Base-by-base conservation (phyloP, 2,113 vertebrate species). In the Cathartes aura region DNA sequence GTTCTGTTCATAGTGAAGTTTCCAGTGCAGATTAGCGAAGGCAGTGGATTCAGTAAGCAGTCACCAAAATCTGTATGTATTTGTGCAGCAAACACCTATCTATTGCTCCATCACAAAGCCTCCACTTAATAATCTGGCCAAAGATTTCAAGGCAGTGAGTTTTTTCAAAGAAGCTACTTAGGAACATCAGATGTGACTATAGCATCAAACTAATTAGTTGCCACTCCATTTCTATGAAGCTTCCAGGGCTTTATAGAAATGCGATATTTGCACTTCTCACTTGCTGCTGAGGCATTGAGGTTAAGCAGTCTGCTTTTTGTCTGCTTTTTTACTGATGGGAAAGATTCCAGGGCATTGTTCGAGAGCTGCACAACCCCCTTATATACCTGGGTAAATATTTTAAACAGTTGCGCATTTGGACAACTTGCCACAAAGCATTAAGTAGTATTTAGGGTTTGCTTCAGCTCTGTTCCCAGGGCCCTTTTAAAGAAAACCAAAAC, bases 1-100 rank as follows among this genome's bases (percentile, higher is more conserved):
- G 98, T 96, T 96, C 97, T 99, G 99, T 99, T 99, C 99, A 98
- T 98, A 98, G 97, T 98, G 95, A 97, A 98, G 98, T 98, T 98
- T 98, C 97, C 97, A 97, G 96, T 96, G 97, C 98, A 98, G 98
- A 98, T 98, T 98, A 98, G 96, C 16, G 21, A 62, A 97, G 89
- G 92, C 92, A 60, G 82, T 73, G 95, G 93, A 97, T 97, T 98
- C 97, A 96, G 93, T 82, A 81, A 90, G 94, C 97, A 48, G 85
- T 88, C 95, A 68, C 90, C 98, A 97, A 98, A 98, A 98, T 98
- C 97, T 97, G 96, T 99, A 99, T 98, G 98, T 99, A 99, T 99
- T 99, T 98, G 98, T 98, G 98, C 96, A 98, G 97, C 98, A 98
- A 98, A 98, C 96, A 98, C 97, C 97, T 97, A 97, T 97, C 97